A percentile compares a stretch with the other conserved stretches of the same genome.
Evolutionary conservation across 2,113 vertebrate species (phyloP).

Genomic region (human (Homo sapiens)): DNA sequence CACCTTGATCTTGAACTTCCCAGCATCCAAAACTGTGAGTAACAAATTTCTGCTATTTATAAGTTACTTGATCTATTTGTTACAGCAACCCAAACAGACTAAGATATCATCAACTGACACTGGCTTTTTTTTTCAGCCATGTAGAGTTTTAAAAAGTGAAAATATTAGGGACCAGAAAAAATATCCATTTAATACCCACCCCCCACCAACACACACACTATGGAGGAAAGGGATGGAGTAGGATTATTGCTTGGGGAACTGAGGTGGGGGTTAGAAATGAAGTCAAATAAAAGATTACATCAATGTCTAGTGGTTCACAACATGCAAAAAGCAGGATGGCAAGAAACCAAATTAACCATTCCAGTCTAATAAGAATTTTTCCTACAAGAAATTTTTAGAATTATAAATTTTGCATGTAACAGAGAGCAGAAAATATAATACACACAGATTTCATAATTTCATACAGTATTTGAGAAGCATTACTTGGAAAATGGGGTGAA

Average conservation of each 20-base stretch:
- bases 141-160: not conserved
- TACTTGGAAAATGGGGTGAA: conserved; percentile 61
- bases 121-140: not conserved
- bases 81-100: not conserved
- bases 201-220: too few relatives aligned
- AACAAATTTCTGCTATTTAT: not conserved
- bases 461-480: conserved; percentile 56
- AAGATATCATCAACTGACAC: not conserved
- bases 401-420: conserved; percentile 69
- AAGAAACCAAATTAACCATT: conserved; percentile 68
- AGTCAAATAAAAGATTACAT: conserved; percentile 39
- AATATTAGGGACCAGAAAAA: not conserved
- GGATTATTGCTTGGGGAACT: not conserved
- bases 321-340: conserved; percentile 54
- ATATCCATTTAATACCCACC: not conserved
- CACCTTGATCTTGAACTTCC: not conserved
- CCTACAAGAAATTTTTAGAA: conserved; percentile 62
- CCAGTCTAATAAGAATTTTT: conserved; percentile 61
- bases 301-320: conserved; percentile 42
- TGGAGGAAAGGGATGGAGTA: not conserved
- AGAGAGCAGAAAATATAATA: conserved; percentile 50
- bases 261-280: not conserved
- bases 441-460: conserved; percentile 59
- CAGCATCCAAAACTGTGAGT: not conserved
- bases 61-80: not conserved